A percentile compares a stretch with the other conserved stretches of the same genome.
Evolutionary conservation across 2,797 vertebrate genomes (phyloP).

Genomic region (Crenuchus spilurus): DNA sequence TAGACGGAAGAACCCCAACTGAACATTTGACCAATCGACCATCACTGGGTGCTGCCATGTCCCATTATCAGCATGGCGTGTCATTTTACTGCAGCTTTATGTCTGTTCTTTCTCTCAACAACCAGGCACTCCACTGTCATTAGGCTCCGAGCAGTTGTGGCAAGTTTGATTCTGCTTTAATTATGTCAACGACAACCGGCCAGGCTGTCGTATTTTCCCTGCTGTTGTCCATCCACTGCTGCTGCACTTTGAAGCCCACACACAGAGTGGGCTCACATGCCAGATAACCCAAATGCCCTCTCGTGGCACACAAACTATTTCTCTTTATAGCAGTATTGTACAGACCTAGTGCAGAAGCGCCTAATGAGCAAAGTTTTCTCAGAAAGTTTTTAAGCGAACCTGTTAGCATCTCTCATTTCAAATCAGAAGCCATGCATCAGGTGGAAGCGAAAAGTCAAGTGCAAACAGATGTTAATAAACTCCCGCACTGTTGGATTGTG

Average conservation of each 20-base stretch:
- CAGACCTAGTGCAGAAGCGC: slow-evolving; percentile 1
- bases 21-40: slow-evolving; percentile 65
- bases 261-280: neutral
- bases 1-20: slow-evolving; percentile 53
- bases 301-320: slow-evolving; percentile 9
- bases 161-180: slow-evolving; percentile 17
- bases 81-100: slow-evolving; percentile 66
- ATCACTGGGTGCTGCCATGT: slow-evolving; percentile 61
- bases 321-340: neutral
- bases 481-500: slow-evolving; percentile 35
- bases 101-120: slow-evolving; percentile 53
- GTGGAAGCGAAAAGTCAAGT: neutral
- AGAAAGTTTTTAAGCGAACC: neutral
- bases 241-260: slow-evolving; percentile 65
- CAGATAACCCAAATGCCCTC: slow-evolving; percentile 10
- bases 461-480: neutral
- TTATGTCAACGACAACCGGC: slow-evolving; percentile 19
- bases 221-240: slow-evolving; percentile 54
- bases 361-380: slow-evolving; percentile 41
- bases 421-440: neutral
- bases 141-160: slow-evolving; percentile 21
- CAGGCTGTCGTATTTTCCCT: slow-evolving; percentile 45
- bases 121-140: slow-evolving; percentile 12
- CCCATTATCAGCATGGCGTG: slow-evolving; percentile 62
- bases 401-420: slow-evolving; percentile 7